Evolutionary conservation across 1,140 invertebrate genomes (phyloP), one percentile per base, ranked within the genome.

Genomic region (Samia ricini): DNA sequence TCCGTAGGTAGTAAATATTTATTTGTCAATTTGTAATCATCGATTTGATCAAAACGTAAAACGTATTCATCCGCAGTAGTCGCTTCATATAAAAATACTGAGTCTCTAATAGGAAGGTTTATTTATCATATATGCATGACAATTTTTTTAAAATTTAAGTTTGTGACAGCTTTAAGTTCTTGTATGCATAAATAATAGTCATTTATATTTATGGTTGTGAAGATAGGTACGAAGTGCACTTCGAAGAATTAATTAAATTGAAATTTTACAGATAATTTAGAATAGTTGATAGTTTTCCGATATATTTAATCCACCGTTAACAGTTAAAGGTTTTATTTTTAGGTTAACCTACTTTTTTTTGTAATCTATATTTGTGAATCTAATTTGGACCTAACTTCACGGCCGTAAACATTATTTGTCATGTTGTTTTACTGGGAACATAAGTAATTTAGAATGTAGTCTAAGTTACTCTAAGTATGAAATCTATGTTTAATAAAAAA

Each of bases 41-140:
- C n/a, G n/a, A n/a, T n/a, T n/a, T n/a, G n/a, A n/a, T n/a, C n/a
- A n/a, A n/a, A n/a, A n/a, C n/a, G n/a, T n/a, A n/a, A n/a, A n/a
- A n/a, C n/a, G n/a, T n/a, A n/a, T n/a, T n/a, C n/a, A n/a, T n/a
- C n/a, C n/a, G n/a, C n/a, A n/a, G n/a, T n/a, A n/a, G n/a, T n/a
- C n/a, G n/a, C n/a, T n/a, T n/a, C n/a, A n/a, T n/a, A n/a, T n/a
- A n/a, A n/a, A n/a, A n/a, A 64, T 60, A 65, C 51, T 60, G 57
- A 52, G 52, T 55, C 52, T 55, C 52, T 55, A 23, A 23, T 55
- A 24, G 52, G 19, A 55, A 22, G 4, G 52, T 22, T 55, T 55
- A 22, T 23, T 24, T 24, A n/a, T 23, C 21, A 55, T 52, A 52
- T 55, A 24, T 55, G 52, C 52, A 55, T 23, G 52, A 15, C 33